Evolutionary conservation across 1,140 invertebrate genomes (phyloP).

Genomic region (Aphaenogaster rudis): DNA sequence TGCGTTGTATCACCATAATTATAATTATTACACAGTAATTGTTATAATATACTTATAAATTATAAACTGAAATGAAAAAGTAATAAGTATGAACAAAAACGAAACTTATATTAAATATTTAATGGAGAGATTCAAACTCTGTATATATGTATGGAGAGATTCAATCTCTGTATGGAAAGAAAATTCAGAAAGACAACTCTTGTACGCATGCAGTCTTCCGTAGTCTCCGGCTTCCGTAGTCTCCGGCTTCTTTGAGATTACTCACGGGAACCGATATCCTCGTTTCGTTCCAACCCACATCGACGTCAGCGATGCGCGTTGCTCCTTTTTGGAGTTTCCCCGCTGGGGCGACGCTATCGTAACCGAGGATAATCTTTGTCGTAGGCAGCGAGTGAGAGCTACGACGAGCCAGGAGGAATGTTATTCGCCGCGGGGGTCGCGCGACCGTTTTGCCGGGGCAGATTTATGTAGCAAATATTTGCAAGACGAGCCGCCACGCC

Average conservation of each 20-base stretch:
- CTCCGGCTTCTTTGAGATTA: slow-evolving; percentile 1
- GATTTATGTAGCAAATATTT: slow-evolving; percentile 82
- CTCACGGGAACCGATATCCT: slow-evolving; percentile 53
- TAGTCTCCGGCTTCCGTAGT: background rate
- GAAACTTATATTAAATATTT: background rate
- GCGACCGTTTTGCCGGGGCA: slow-evolving; percentile 65
- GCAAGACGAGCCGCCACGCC: slow-evolving; percentile 70
- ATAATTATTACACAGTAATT: slow-evolving; percentile 36
- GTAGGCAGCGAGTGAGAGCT: slow-evolving; percentile 19
- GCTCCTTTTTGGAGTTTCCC: slow-evolving; percentile 66
- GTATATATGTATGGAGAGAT: background rate
- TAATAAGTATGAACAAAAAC: background rate
- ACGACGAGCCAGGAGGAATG: slow-evolving; percentile 67
- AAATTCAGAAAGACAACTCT: background rate
- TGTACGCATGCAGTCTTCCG: background rate
- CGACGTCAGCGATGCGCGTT: slow-evolving; percentile 6
- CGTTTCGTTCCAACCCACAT: slow-evolving; percentile 63
- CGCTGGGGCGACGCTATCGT: slow-evolving; percentile 28
- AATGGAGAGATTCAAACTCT: background rate
- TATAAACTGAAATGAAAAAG: background rate
- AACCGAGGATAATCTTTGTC: slow-evolving; percentile 5
- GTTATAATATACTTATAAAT: background rate
- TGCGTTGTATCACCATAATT: background rate
- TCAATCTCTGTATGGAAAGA: background rate
- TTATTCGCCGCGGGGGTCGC: slow-evolving; percentile 63